phyloP scores from a whole-genome alignment of 2,888 invertebrate genomes.

The Cosmopolites sordidus region DNA sequence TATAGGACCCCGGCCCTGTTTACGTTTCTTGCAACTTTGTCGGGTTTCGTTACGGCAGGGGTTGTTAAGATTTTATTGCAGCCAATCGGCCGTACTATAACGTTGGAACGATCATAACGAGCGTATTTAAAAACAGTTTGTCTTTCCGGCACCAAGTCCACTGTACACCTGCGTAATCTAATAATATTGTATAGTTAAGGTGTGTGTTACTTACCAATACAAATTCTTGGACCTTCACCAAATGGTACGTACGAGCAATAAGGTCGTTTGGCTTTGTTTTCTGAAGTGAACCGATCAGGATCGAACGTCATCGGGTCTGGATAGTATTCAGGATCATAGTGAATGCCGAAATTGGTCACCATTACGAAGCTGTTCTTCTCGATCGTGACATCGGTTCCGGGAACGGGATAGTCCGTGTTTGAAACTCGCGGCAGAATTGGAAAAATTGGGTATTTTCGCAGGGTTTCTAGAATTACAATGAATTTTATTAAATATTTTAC shows the following conservation, averaged over 20 bases:
- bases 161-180: too few species aligned
- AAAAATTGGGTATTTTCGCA: conserved; percentile 38
- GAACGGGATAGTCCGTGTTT: conserved; percentile 34
- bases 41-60: too few species aligned
- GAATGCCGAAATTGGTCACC: conserved; percentile 35
- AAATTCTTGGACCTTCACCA: conserved; percentile 57
- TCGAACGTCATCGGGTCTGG: conserved; percentile 59
- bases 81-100: too few species aligned
- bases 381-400: conserved; percentile 32
- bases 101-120: too few species aligned
- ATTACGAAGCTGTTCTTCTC: conserved; percentile 30
- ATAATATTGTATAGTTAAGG: too few species aligned
- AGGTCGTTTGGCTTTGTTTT: conserved; percentile 45
- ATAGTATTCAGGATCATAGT: conserved; percentile 36
- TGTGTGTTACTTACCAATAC: conserved; percentile 51
- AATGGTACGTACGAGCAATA: conserved; percentile 42
- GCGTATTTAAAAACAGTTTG: too few species aligned
- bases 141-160: too few species aligned
- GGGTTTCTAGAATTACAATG: conserved; percentile 34
- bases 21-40: too few species aligned
- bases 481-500: too few species aligned
- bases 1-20: too few species aligned
- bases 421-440: conserved; percentile 34
- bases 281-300: conserved; percentile 57
- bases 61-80: too few species aligned